A percentile compares a stretch with the other conserved stretches of the same genome.
These are phyloP conservation scores for Eunapius fragilis DNA, from an alignment of 37 sponge, comb jelly and placozoan genomes.

Conservation along the genomic window DNA sequence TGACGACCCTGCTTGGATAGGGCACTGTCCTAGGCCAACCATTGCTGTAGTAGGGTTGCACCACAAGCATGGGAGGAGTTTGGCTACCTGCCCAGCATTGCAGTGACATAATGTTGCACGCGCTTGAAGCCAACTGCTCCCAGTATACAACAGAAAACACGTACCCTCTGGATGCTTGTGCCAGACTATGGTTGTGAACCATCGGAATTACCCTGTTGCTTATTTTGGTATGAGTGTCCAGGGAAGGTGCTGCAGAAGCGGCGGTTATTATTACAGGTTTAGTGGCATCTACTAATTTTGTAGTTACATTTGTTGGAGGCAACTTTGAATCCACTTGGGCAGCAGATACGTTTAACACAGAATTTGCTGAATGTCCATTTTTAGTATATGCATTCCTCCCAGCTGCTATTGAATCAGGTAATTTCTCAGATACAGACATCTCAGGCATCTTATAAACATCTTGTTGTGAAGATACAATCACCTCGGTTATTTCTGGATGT, in stretches of 20 bases:
- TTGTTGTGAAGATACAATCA: too few species aligned
- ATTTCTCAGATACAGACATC: too few species aligned
- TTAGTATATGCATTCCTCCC: not conserved
- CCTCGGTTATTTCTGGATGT: too few species aligned
- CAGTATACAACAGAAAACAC: conserved; percentile 28
- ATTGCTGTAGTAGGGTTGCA: conserved; percentile 27
- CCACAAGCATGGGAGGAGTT: conserved; percentile 6
- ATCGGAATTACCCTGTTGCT: not conserved
- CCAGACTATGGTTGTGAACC: not conserved
- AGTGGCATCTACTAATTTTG: not conserved
- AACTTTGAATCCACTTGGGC: not conserved
- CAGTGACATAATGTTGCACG: conserved; percentile 32
- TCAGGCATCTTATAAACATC: too few species aligned
- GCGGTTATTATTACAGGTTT: not conserved
- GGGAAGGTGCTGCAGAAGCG: too few species aligned
- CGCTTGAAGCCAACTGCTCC: conserved; percentile 34
- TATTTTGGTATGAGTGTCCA: too few species aligned
- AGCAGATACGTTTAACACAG: not conserved
- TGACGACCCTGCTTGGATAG: not conserved
- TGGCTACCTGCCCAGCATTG: conserved; percentile 61
- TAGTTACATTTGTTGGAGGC: not conserved
- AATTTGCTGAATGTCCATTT: too few species aligned
- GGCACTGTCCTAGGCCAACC: conserved; percentile 19
- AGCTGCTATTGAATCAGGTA: too few species aligned
- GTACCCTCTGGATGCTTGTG: conserved; percentile 19